A percentile compares a stretch with the other conserved stretches of the same genome.
These are phyloP conservation scores for Mythimna vitellina DNA, from an alignment of 2,888 invertebrate genomes.

Conservation along the genomic window DNA sequence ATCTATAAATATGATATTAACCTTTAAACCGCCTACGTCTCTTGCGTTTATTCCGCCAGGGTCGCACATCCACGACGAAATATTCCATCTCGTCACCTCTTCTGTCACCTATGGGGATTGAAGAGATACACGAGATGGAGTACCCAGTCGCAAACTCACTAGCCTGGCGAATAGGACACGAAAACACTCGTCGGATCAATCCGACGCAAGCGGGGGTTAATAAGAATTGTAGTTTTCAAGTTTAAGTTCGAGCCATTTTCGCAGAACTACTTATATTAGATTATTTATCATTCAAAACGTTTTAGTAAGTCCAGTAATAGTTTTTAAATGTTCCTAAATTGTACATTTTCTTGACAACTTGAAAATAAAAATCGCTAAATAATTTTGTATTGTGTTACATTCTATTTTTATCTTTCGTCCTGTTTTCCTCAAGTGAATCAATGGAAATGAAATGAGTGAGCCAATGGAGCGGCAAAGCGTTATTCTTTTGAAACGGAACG, in stretches of 20 bases:
- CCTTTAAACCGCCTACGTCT: no score
- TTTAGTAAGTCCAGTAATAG: neutral
- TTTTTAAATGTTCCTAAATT: neutral
- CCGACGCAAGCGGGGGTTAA: neutral
- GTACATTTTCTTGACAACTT: slow-evolving; percentile 14
- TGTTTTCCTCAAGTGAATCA: slow-evolving; percentile 69
- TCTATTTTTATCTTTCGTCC: slow-evolving; percentile 64
- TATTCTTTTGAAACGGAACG: slow-evolving; percentile 79
- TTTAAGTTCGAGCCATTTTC: neutral
- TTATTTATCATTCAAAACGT: neutral
- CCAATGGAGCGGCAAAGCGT: slow-evolving; percentile 80
- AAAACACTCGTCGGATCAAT: no score
- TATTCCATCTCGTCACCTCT: no score
- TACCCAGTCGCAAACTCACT: no score
- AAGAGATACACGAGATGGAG: no score
- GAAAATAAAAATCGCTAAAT: slow-evolving; percentile 47
- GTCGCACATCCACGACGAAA: no score
- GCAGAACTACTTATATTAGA: neutral
- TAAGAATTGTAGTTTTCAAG: neutral
- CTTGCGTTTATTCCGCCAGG: no score
- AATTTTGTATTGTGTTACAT: slow-evolving; percentile 57
- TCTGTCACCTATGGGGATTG: no score
- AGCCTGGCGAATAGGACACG: no score
- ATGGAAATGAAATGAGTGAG: slow-evolving; percentile 77
- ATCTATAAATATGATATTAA: neutral